Percentiles rank a stretch among this genome's conserved stretches.
These are phyloP conservation scores for Odocoileus virginianus DNA, from an alignment of 2,113 vertebrate species.

Conservation along the genomic window DNA sequence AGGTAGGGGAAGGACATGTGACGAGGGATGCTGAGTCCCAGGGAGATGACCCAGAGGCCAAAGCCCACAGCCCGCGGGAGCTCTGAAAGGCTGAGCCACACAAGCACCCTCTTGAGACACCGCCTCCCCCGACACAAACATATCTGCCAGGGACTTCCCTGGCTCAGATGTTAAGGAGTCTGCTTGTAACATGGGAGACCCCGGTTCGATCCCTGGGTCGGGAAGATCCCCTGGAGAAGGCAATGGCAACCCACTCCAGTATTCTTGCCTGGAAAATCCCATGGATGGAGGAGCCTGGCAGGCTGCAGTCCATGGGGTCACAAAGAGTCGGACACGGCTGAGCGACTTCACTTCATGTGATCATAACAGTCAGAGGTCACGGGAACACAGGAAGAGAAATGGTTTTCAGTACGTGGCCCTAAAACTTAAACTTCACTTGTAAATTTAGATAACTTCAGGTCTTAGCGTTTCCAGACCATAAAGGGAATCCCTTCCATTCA, in stretches of 20 bases:
- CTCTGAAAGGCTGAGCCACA: background rate
- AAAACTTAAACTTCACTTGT: background rate
- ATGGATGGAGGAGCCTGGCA: background rate
- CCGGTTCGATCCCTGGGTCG: fast-evolving
- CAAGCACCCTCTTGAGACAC: background rate
- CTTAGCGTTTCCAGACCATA: background rate
- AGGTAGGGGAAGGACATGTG: background rate
- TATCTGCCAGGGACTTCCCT: background rate
- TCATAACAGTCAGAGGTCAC: fast-evolving
- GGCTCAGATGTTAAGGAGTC: background rate
- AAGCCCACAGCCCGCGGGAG: fast-evolving
- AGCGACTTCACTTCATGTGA: background rate
- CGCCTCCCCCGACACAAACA: fast-evolving
- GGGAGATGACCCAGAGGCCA: fast-evolving
- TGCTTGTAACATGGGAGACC: background rate
- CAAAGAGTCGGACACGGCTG: too few species aligned
- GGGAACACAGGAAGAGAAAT: background rate
- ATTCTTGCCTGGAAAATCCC: background rate
- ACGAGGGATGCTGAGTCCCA: fast-evolving
- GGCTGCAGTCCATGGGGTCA: too few species aligned
- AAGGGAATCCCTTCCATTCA: background rate
- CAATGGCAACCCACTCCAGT: background rate
- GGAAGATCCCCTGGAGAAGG: background rate
- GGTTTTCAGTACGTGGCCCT: fast-evolving
- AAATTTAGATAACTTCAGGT: background rate